These are phyloP conservation scores for Agrochola lychnidis DNA, from an alignment of 2,888 invertebrate genomes.

Conservation along the genomic window DNA sequence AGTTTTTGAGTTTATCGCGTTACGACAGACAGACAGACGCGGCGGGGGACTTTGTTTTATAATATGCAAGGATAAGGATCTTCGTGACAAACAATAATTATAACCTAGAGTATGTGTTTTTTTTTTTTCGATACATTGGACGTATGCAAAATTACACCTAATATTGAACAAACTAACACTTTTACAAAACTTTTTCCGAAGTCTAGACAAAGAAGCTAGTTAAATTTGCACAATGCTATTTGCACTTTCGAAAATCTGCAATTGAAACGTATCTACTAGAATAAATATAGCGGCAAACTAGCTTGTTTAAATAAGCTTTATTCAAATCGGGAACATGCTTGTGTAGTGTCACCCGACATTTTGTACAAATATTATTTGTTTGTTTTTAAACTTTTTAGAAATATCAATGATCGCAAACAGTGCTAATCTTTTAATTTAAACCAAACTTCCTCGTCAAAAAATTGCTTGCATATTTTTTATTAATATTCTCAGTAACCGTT, in stretches of 20 bases:
- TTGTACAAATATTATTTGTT: constrained; percentile 61
- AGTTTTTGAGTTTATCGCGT: too few relatives aligned
- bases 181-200: constrained; percentile 76
- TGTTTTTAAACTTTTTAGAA: constrained; percentile 50
- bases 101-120: too few relatives aligned
- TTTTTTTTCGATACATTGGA: constrained; percentile 24
- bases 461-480: constrained; percentile 3
- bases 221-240: constrained; percentile 84
- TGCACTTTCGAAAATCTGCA: constrained; percentile 88
- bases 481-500: constrained; percentile 39
- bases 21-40: too few relatives aligned
- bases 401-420: constrained; percentile 36
- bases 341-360: constrained; percentile 52
- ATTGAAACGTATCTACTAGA: constrained; percentile 80
- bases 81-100: constrained; percentile 38
- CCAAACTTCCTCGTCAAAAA: constrained; percentile 24
- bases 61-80: too few relatives aligned
- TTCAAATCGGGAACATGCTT: constrained; percentile 68
- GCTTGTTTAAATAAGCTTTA: constrained; percentile 75
- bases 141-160: constrained; percentile 60
- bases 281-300: constrained; percentile 80
- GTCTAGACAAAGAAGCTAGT: constrained; percentile 79
- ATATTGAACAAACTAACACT: constrained; percentile 71
- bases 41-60: too few relatives aligned
- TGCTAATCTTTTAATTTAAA: constrained; percentile 44